Conservation (phyloP, 2,797 vertebrate genomes). For the Myotis pilosus region DNA sequence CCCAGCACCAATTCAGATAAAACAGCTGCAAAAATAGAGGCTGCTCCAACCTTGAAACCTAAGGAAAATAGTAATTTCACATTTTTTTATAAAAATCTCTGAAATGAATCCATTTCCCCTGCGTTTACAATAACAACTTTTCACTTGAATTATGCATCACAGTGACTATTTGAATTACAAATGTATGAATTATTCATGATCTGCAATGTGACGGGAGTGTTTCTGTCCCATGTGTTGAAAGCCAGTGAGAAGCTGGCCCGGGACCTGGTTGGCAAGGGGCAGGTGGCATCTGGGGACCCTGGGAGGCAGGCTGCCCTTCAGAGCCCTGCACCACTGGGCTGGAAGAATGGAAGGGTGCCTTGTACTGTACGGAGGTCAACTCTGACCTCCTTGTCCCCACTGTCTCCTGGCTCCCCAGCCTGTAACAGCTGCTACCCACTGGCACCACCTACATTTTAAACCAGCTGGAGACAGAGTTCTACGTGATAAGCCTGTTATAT, state of each 20-base stretch:
- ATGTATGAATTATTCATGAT: slow-evolving; percentile 76
- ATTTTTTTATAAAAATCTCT: slow-evolving; percentile 9
- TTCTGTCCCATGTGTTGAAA: slow-evolving; percentile 43
- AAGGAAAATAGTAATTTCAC: slow-evolving; percentile 68
- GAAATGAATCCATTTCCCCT: slow-evolving; percentile 66
- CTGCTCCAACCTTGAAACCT: slow-evolving; percentile 51
- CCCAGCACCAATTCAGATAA: slow-evolving; percentile 46
- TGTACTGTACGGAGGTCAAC: neutral
- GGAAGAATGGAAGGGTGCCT: neutral
- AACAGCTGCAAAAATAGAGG: slow-evolving; percentile 74
- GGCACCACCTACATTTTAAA: slow-evolving; percentile 64
- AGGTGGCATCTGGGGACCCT: neutral
- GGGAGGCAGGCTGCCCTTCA: neutral
- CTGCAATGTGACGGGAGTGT: slow-evolving; percentile 45
- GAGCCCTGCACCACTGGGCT: neutral
- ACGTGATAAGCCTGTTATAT: slow-evolving; percentile 71
- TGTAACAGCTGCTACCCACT: slow-evolving; percentile 72
- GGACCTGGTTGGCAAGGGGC: neutral
- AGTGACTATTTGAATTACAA: slow-evolving; percentile 68
- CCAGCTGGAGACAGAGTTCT: slow-evolving; percentile 75
- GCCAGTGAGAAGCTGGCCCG: neutral
- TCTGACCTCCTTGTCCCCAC: slow-evolving; percentile 55
- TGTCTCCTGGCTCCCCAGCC: slow-evolving; percentile 61
- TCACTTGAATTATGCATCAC: slow-evolving; percentile 74
- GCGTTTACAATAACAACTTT: slow-evolving; percentile 68